Conservation (phyloP, 2,113 vertebrate genomes). For the Paraplagusia blochii region DNA sequence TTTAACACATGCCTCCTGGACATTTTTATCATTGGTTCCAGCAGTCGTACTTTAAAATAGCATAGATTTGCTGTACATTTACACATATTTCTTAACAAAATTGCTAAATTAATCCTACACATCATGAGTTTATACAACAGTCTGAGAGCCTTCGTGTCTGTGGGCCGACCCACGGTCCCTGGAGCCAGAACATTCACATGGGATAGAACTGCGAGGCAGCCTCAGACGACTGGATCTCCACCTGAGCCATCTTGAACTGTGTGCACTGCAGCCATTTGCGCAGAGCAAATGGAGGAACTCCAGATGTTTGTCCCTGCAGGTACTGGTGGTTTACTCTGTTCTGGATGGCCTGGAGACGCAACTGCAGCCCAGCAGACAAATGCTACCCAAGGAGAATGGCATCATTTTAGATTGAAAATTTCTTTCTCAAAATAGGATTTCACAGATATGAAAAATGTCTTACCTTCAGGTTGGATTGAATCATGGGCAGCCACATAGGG, state of each 20-base stretch:
- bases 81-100: constrained; percentile 46
- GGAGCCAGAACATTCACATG: constrained; percentile 78
- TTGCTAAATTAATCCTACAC: constrained; percentile 37
- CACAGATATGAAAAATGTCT: constrained; percentile 32
- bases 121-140: constrained; percentile 29
- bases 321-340: constrained; percentile 94
- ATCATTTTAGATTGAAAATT: not conserved
- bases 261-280: constrained; percentile 98
- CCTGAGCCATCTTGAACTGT: constrained; percentile 99
- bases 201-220: constrained; percentile 98
- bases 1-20: constrained; percentile 40
- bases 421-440: not conserved
- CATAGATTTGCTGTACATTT: constrained; percentile 61
- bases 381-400: constrained; percentile 74
- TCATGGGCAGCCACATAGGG: constrained; percentile 99
- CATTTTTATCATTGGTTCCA: constrained; percentile 28
- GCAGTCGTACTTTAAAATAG: constrained; percentile 51
- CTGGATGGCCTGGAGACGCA: constrained; percentile 97
- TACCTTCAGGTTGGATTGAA: constrained; percentile 97
- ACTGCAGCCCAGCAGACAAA: constrained; percentile 92
- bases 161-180: constrained; percentile 26
- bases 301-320: constrained; percentile 82
- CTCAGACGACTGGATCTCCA: constrained; percentile 98
- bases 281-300: constrained; percentile 81
- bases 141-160: constrained; percentile 7